Percentiles rank a stretch among this genome's conserved stretches.
Evolutionary conservation across 2,888 invertebrate genomes (phyloP).

Genomic region (Thysanoteuthis rhombus): DNA sequence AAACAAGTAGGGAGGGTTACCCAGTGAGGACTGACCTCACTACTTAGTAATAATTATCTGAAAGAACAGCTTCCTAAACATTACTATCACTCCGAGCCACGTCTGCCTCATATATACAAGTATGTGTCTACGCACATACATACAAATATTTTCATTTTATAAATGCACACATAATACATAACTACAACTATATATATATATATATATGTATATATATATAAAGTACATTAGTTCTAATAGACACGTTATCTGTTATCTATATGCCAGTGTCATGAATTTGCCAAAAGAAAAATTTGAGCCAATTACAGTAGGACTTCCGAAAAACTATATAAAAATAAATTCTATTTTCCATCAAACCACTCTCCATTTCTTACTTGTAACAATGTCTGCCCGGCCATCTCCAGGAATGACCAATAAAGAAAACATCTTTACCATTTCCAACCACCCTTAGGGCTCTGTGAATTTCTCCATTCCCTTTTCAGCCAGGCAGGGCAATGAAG

Average conservation of each 20-base stretch:
- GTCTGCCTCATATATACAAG: neutral
- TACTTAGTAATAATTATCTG: too few species aligned
- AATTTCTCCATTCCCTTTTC: neutral
- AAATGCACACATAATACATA: too few species aligned
- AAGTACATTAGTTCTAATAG: too few species aligned
- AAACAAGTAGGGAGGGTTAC: too few species aligned
- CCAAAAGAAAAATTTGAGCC: neutral
- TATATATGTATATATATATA: too few species aligned
- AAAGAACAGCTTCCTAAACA: too few species aligned
- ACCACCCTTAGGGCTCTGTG: neutral
- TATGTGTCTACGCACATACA: too few species aligned
- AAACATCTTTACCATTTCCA: neutral
- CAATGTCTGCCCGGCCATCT: neutral
- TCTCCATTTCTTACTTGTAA: neutral
- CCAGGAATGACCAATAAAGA: neutral
- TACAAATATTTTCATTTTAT: too few species aligned
- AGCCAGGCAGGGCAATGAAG: neutral
- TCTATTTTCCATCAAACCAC: neutral
- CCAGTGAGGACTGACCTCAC: too few species aligned
- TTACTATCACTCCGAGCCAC: neutral
- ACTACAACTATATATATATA: too few species aligned
- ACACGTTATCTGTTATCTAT: too few species aligned
- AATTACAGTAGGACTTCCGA: neutral
- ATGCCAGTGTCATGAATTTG: neutral
- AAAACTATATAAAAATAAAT: neutral